phyloP scores from a whole-genome alignment of 2,888 invertebrate genomes.

The Drosophila seclusa region DNA sequence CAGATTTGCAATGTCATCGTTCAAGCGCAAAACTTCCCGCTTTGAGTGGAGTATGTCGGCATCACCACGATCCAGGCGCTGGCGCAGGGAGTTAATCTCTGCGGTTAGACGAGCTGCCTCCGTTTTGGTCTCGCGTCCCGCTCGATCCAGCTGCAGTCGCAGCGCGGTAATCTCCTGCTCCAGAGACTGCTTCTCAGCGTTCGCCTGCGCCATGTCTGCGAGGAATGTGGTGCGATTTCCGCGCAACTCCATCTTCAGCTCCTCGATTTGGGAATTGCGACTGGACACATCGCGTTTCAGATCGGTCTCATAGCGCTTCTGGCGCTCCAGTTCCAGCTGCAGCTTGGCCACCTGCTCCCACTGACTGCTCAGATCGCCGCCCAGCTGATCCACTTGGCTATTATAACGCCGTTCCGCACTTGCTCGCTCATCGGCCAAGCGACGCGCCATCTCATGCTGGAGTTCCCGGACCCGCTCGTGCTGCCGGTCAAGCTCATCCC shows the following conservation, averaged over 20 bases:
- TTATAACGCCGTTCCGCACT: conserved; percentile 90
- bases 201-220: conserved; percentile 90
- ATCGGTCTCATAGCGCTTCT: conserved; percentile 91
- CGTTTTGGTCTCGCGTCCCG: conserved; percentile 91
- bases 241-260: conserved; percentile 91
- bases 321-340: conserved; percentile 92
- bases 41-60: conserved; percentile 92
- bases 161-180: conserved; percentile 92
- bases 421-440: conserved; percentile 90
- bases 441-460: conserved; percentile 90
- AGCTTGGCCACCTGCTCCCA: conserved; percentile 92
- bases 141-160: conserved; percentile 89
- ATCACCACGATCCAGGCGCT: conserved; percentile 91
- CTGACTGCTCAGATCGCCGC: conserved; percentile 91
- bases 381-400: conserved; percentile 91
- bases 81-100: conserved; percentile 90
- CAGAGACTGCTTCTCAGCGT: conserved; percentile 91
- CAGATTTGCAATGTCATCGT: conserved; percentile 91
- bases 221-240: conserved; percentile 89
- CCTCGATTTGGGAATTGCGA: conserved; percentile 91
- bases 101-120: conserved; percentile 91
- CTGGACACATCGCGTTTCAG: conserved; percentile 91
- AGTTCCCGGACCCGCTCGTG: conserved; percentile 91
- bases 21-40: conserved; percentile 91
- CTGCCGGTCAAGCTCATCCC: conserved; percentile 92